Percentiles rank a stretch among this genome's conserved stretches.
Conservation (phyloP, 2,113 vertebrate genomes). For the Pelvicachromis taeniatus region DNA sequence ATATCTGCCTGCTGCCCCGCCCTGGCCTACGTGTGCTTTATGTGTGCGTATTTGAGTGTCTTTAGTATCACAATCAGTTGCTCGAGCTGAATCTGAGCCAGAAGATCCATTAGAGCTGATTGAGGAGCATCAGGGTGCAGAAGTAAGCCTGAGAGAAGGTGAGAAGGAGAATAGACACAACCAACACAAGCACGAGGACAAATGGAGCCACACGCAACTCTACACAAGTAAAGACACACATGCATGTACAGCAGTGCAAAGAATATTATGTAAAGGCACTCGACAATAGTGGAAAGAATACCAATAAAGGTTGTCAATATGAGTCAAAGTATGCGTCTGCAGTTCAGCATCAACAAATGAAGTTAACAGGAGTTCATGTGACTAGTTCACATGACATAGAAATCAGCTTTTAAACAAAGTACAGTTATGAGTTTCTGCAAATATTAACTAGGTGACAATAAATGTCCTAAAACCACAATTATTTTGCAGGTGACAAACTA, state of each 20-base stretch:
- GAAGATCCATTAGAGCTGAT: constrained; percentile 76
- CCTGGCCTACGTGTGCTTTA: constrained; percentile 7
- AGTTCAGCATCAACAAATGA: neutral
- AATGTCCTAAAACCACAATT: neutral
- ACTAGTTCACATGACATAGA: neutral
- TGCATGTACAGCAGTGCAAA: neutral
- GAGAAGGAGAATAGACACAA: constrained; percentile 19
- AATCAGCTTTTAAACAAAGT: neutral
- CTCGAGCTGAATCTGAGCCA: constrained; percentile 64
- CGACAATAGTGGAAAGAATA: neutral
- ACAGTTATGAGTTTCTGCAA: neutral
- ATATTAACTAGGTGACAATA: neutral
- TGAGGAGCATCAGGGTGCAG: constrained; percentile 65
- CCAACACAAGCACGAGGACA: neutral
- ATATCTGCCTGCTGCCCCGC: constrained; percentile 26
- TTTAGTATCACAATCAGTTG: constrained; percentile 47
- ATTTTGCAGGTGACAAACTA: neutral
- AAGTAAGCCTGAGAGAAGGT: constrained; percentile 70
- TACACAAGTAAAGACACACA: neutral
- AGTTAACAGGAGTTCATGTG: neutral
- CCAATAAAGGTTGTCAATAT: neutral
- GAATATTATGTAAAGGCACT: neutral
- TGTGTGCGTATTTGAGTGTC: constrained; percentile 5
- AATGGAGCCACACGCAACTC: neutral
- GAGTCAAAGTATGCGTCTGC: rapidly evolving